A percentile compares a stretch with the other conserved stretches of the same genome.
These are phyloP conservation scores for Nephrotoma guestfalica DNA, from an alignment of 2,888 invertebrate species.

Conservation along the genomic window DNA sequence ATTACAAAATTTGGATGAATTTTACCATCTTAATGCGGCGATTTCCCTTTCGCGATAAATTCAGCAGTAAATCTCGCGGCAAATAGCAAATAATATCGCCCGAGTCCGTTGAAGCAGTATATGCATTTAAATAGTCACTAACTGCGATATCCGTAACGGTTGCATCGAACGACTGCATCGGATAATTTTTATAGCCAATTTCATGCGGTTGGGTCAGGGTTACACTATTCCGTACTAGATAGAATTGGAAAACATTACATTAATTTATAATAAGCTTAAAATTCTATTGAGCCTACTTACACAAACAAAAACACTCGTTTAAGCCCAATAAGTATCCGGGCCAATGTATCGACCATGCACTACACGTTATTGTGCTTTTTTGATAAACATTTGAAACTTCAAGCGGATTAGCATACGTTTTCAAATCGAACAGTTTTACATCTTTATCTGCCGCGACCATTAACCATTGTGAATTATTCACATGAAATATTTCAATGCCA, in stretches of 20 bases:
- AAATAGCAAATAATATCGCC: conserved; percentile 10
- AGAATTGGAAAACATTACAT: neutral
- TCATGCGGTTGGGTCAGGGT: conserved; percentile 7
- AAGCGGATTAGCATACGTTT: conserved; percentile 13
- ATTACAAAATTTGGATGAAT: neutral
- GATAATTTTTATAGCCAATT: conserved; percentile 1
- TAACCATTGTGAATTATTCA: conserved; percentile 24
- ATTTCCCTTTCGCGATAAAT: neutral
- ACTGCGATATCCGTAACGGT: neutral
- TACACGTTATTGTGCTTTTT: conserved; percentile 15
- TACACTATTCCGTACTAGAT: neutral
- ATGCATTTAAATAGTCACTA: conserved; percentile 10
- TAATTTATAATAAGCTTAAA: neutral
- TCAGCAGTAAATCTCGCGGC: conserved; percentile 7
- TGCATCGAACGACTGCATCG: neutral
- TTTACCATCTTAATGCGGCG: neutral
- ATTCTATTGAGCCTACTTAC: conserved; percentile 14
- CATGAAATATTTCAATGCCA: conserved; percentile 3
- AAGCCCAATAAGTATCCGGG: conserved; percentile 18
- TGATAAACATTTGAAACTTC: conserved; percentile 16
- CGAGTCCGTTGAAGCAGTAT: conserved; percentile 5
- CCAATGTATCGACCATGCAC: conserved; percentile 26
- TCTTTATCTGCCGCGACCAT: conserved; percentile 13
- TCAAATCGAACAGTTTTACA: conserved; percentile 7
- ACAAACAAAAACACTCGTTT: conserved; percentile 17